A percentile compares a stretch with the other conserved stretches of the same genome.
phyloP scores from a whole-genome alignment of 2,888 invertebrate species.

The Hydriomena furcata region DNA sequence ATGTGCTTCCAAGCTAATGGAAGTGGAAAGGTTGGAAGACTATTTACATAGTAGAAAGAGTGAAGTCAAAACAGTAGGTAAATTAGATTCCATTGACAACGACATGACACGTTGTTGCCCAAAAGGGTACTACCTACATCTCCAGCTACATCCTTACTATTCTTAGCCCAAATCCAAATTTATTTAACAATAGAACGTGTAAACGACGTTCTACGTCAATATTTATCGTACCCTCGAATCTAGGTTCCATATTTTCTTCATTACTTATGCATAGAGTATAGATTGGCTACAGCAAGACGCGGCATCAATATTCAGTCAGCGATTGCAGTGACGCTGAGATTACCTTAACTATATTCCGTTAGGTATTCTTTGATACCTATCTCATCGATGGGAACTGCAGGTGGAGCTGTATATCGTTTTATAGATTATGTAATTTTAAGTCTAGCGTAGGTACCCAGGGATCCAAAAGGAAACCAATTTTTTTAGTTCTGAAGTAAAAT shows the following conservation, averaged over 20 bases:
- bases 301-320: conserved; percentile 76
- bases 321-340: conserved; percentile 53
- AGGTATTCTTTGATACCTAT: conserved; percentile 25
- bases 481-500: too few species aligned
- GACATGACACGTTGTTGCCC: too few species aligned
- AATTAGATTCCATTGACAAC: too few species aligned
- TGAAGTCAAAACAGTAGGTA: too few species aligned
- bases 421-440: too few species aligned
- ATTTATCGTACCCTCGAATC: conserved; percentile 69
- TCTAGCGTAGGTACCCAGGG: too few species aligned
- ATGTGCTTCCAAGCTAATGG: too few species aligned
- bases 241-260: conserved; percentile 73
- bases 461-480: too few species aligned
- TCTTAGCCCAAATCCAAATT: conserved; percentile 14
- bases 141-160: too few species aligned
- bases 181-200: conserved; percentile 41
- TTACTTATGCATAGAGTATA: conserved; percentile 81
- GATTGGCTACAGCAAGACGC: conserved; percentile 71
- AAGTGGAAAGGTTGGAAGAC: too few species aligned
- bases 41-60: too few species aligned
- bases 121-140: too few species aligned
- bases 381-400: not conserved
- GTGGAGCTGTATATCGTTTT: not conserved
- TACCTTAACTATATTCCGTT: conserved; percentile 49
- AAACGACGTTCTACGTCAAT: conserved; percentile 57